Percentiles rank a stretch among this genome's conserved stretches.
Conservation (phyloP, 2,888 invertebrate genomes). For the Erebia palarica region DNA sequence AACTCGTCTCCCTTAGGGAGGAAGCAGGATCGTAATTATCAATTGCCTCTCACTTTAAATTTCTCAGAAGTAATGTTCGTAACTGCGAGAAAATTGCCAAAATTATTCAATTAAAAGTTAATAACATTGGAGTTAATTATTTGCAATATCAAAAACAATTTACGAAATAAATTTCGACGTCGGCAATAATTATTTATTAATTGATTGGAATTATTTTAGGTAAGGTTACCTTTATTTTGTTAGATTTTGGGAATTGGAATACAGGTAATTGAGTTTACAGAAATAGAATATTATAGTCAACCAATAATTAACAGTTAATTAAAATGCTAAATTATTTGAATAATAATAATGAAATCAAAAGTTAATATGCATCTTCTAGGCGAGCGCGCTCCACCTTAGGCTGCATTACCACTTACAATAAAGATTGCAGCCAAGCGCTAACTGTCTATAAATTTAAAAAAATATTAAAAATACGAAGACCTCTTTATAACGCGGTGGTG, state of each 20-base stretch:
- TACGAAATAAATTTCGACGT: background rate
- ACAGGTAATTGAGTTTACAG: background rate
- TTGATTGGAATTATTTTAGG: background rate
- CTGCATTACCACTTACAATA: too few relatives aligned
- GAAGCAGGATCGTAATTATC: constrained; percentile 15
- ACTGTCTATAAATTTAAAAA: too few relatives aligned
- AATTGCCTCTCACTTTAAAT: constrained; percentile 15
- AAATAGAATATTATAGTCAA: background rate
- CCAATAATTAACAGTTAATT: too few relatives aligned
- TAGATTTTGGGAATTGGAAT: background rate
- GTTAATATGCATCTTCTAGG: too few relatives aligned
- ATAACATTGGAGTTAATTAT: constrained; percentile 15
- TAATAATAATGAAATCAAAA: too few relatives aligned
- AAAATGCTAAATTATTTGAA: too few relatives aligned
- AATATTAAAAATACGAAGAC: too few relatives aligned
- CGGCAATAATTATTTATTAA: background rate
- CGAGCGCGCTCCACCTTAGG: too few relatives aligned
- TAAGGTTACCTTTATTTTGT: background rate
- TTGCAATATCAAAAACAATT: constrained; percentile 9
- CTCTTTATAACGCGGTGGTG: too few relatives aligned
- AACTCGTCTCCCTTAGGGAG: background rate
- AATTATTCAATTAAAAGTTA: constrained; percentile 24
- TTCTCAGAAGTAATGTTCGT: constrained; percentile 20
- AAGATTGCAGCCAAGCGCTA: too few relatives aligned
- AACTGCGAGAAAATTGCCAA: constrained; percentile 19